Percentiles rank a stretch among this genome's conserved stretches.
Conservation (phyloP, 2,113 vertebrate genomes). For the Rhabdornis inornatus region DNA sequence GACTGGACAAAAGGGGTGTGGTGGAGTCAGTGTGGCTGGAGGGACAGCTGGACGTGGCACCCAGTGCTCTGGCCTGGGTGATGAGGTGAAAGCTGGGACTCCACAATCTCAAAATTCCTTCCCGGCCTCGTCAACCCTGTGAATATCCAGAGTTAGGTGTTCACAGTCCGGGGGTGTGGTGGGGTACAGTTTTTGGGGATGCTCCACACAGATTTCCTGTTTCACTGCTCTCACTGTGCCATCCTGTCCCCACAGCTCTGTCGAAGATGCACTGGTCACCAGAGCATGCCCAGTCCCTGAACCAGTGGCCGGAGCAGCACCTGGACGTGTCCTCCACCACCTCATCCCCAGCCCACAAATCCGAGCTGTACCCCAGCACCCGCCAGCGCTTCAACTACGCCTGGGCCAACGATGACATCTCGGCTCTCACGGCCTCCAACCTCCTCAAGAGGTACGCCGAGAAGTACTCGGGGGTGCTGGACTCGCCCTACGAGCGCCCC, state of each 20-base stretch:
- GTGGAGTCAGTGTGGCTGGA: fast-evolving
- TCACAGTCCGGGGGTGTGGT: fast-evolving
- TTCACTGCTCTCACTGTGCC: fast-evolving
- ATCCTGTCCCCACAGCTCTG: constrained; percentile 33
- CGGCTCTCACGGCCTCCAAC: constrained; percentile 94
- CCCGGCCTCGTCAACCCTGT: fast-evolving
- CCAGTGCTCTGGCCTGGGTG: too few species aligned
- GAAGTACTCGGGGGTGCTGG: constrained; percentile 91
- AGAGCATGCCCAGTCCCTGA: constrained; percentile 97
- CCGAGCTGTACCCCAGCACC: constrained; percentile 82
- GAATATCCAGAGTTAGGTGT: fast-evolving
- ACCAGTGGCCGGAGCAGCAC: constrained; percentile 99
- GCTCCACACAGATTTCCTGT: fast-evolving
- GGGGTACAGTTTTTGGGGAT: fast-evolving
- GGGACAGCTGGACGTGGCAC: neutral
- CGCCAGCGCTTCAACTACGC: constrained; percentile 88
- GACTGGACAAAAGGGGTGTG: too few species aligned
- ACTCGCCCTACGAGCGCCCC: constrained; percentile 87
- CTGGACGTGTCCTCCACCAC: constrained; percentile 97
- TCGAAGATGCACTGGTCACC: constrained; percentile 99
- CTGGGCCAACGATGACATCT: constrained; percentile 98
- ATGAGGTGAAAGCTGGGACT: neutral
- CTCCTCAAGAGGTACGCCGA: constrained; percentile 96
- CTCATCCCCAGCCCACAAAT: constrained; percentile 92
- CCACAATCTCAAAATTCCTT: fast-evolving